A percentile compares a stretch with the other conserved stretches of the same genome.
Conservation (phyloP, 2,797 vertebrate species). For the Hephaestus fuliginosus region DNA sequence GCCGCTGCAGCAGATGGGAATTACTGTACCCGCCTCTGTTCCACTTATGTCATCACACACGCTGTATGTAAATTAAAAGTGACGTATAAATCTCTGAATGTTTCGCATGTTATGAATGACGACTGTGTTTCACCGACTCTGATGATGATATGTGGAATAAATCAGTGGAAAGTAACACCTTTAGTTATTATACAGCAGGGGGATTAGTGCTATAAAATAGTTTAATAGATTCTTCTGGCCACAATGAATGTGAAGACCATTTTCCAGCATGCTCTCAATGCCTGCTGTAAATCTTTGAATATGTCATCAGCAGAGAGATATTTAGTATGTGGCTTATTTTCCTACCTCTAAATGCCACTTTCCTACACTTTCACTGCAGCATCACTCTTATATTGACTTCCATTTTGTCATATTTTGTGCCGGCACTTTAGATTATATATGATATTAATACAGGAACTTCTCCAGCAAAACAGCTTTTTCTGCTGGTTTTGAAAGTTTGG, state of each 20-base stretch:
- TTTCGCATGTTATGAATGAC: slow-evolving; percentile 45
- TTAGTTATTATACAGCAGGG: slow-evolving; percentile 10
- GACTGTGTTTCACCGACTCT: slow-evolving; percentile 13
- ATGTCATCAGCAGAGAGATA: background rate
- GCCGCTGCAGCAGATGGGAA: slow-evolving; percentile 65
- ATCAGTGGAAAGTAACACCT: slow-evolving; percentile 37
- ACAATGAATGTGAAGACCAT: slow-evolving; percentile 5
- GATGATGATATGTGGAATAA: slow-evolving; percentile 19
- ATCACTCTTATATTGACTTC: background rate
- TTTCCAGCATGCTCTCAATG: slow-evolving; percentile 25
- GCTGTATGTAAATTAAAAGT: slow-evolving; percentile 36
- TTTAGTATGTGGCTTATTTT: slow-evolving; percentile 31
- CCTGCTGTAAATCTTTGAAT: slow-evolving; percentile 15
- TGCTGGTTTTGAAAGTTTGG: background rate
- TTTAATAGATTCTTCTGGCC: slow-evolving; percentile 27
- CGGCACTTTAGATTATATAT: no score
- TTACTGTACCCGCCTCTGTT: slow-evolving; percentile 51
- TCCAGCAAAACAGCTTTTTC: background rate
- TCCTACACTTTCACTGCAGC: slow-evolving; percentile 2
- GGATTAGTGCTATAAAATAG: slow-evolving; percentile 27
- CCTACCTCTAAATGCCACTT: slow-evolving; percentile 19
- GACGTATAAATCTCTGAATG: slow-evolving; percentile 43
- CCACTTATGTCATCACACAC: slow-evolving; percentile 58
- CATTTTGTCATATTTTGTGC: slow-evolving; percentile 8
- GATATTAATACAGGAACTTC: no score